Evolutionary conservation across 2,888 invertebrate genomes (phyloP).

Genomic region (Volucella bombylans): DNA sequence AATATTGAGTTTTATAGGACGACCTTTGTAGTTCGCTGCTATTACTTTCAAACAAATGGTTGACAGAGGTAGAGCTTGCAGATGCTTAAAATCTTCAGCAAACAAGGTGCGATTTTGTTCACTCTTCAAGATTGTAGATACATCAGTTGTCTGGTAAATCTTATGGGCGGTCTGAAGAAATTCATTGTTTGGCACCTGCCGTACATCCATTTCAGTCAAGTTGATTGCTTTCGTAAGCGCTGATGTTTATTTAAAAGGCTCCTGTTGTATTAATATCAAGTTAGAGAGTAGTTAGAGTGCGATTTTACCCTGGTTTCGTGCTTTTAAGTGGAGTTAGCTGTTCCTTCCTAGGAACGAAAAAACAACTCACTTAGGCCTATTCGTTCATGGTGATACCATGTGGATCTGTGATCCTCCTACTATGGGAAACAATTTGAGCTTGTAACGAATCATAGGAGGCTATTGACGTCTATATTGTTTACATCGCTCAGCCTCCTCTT

Average conservation of each 20-base stretch:
- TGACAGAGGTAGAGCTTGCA: constrained; percentile 75
- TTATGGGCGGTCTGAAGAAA: constrained; percentile 73
- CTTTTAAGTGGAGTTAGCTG: too few species aligned
- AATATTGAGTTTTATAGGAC: constrained; percentile 55
- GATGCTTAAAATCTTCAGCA: constrained; percentile 76
- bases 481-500: too few species aligned
- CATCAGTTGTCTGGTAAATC: constrained; percentile 76
- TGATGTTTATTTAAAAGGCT: background rate
- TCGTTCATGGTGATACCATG: too few species aligned
- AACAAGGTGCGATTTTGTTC: constrained; percentile 77
- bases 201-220: constrained; percentile 33
- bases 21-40: constrained; percentile 71
- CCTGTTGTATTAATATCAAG: too few species aligned
- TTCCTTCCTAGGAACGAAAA: too few species aligned
- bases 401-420: too few species aligned
- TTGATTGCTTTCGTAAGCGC: background rate
- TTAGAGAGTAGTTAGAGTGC: too few species aligned
- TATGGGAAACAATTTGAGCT: too few species aligned
- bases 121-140: constrained; percentile 71
- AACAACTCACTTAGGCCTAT: too few species aligned
- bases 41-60: constrained; percentile 77
- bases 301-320: too few species aligned
- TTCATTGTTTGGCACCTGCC: constrained; percentile 76
- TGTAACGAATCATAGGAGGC: too few species aligned
- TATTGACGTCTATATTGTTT: too few species aligned